Evolutionary conservation across 2,113 vertebrate species (phyloP).

Genomic region (Amphilophus citrinellus): DNA sequence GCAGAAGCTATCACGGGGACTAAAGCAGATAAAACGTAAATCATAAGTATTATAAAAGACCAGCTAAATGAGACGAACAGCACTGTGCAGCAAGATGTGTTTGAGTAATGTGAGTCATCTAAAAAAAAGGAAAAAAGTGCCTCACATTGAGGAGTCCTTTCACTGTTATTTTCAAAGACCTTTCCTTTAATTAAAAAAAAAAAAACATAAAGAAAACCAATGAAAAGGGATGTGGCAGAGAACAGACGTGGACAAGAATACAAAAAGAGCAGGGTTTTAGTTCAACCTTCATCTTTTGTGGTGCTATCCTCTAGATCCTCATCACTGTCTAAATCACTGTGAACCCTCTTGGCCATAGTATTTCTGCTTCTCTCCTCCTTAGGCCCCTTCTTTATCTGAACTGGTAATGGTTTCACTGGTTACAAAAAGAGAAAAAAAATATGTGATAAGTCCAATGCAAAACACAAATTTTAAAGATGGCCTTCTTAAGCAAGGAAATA

Average conservation of each 20-base stretch:
- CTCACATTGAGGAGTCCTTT: conserved; percentile 32
- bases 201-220: conserved; percentile 32
- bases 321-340: conserved; percentile 92
- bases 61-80: conserved; percentile 34
- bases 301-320: conserved; percentile 91
- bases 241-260: conserved; percentile 40
- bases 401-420: conserved; percentile 89
- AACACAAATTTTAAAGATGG: neutral
- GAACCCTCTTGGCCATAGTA: conserved; percentile 88
- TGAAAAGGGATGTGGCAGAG: conserved; percentile 35
- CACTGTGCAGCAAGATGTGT: conserved; percentile 56
- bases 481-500: neutral
- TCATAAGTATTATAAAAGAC: conserved; percentile 41
- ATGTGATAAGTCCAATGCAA: neutral
- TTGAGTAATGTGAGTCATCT: conserved; percentile 30
- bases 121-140: conserved; percentile 7
- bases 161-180: conserved; percentile 24
- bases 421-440: conserved; percentile 28
- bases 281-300: conserved; percentile 82
- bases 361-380: conserved; percentile 88
- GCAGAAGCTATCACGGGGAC: conserved; percentile 61
- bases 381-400: conserved; percentile 87
- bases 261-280: conserved; percentile 35
- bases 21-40: conserved; percentile 49
- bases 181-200: conserved; percentile 43